Base-by-base conservation (phyloP, 2,797 vertebrate species). In the Sebastes matsubarae region DNA sequence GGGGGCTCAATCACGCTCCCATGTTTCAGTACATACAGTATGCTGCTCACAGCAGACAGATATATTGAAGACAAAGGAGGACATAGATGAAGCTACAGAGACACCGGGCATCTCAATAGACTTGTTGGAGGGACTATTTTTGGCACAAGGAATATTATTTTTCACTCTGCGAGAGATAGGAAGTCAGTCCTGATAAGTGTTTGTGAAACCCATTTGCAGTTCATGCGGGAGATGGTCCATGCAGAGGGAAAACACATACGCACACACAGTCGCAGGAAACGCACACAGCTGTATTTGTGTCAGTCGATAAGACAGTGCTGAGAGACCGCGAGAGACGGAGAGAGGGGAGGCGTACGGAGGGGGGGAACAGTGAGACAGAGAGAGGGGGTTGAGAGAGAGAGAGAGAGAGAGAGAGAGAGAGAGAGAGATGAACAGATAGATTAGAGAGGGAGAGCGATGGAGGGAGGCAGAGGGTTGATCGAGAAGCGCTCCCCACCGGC, bases 181-280 rank as follows among this genome's bases (percentile, higher is more conserved):
- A 79, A 89, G 90, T 89, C 88, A 64, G 76, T 88, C 73, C 83
- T 89, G 89, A 93, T 89, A 89, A 93, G 89, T 94, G 92, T 93
- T 91, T 91, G 90, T 85, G 90, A 93, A 94, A 94, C 88, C 92
- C 88, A 94, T 95, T 94, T 93, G 87, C 90, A 89, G 92, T 75
- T 87, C 86, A 84, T 52, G 80, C 80, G 77, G 92, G 91, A 92
- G 89, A 88, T 11, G 25, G 77, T 75, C 85, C 72, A 69, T 65
- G 78, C 81, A 68, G 79, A 72, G 72, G 14, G 83, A 78, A 72
- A 74, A 22, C 63, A 67, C 79, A 63, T 60, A 59, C 77, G 16
- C 67, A 63, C 32, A 60, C 34, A 42, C 73, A 79, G 69, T 25
- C 10, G n/a, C 32, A 59, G 72, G 68, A 72, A 77, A 72, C 29